phyloP scores from a whole-genome alignment of 2,888 invertebrate species.

The Macrophya annulata region DNA sequence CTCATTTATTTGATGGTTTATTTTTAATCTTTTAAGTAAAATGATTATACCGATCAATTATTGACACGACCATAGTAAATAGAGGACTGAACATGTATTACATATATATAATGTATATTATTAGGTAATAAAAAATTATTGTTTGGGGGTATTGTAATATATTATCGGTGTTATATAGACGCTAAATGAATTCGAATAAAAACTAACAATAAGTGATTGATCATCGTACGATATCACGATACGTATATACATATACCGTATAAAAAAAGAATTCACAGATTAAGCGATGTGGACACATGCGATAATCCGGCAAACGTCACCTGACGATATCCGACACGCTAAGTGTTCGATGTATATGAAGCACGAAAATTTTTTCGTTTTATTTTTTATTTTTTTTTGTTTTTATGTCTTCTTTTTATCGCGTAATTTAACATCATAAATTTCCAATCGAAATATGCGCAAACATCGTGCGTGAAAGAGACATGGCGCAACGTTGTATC shows the following conservation, averaged over 20 bases:
- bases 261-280: neutral
- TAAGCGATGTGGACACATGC: slow-evolving; percentile 4
- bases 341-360: neutral
- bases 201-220: slow-evolving; percentile 23
- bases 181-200: slow-evolving; percentile 13
- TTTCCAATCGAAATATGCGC: neutral
- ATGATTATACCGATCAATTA: neutral
- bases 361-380: neutral
- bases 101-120: neutral
- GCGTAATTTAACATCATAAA: slow-evolving; percentile 40
- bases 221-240: neutral
- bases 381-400: too few species aligned
- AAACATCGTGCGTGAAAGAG: neutral
- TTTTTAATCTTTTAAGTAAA: neutral
- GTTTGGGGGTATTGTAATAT: neutral
- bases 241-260: neutral
- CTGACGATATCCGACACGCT: neutral
- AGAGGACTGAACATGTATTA: neutral
- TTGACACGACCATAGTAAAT: neutral
- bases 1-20: neutral
- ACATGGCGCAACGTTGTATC: neutral
- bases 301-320: slow-evolving; percentile 12
- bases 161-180: neutral
- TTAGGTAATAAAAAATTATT: neutral
- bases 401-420: neutral